Percentiles rank a stretch among this genome's conserved stretches.
phyloP scores from a whole-genome alignment of 2,797 vertebrate species.

The Delichon dasypus region DNA sequence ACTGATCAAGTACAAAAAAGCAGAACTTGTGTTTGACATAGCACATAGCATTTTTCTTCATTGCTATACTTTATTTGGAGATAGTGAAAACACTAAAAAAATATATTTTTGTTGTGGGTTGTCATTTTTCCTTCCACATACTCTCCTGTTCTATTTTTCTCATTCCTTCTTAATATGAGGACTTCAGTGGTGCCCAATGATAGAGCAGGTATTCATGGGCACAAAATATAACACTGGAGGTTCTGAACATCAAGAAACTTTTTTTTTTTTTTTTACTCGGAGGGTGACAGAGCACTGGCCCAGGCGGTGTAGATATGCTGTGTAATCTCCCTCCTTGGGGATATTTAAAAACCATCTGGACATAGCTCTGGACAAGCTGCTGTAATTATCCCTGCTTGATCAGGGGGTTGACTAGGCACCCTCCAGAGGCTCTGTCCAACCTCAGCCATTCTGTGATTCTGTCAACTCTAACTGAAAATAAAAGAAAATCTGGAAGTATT shows the following conservation, averaged over 20 bases:
- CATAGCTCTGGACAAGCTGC: background rate
- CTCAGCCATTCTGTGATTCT: background rate
- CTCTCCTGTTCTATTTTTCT: background rate
- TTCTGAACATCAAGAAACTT: background rate
- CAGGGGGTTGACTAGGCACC: rapidly evolving
- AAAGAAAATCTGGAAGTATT: background rate
- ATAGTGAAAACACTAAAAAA: background rate
- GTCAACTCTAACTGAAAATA: background rate
- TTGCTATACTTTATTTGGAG: background rate
- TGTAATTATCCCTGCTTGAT: background rate
- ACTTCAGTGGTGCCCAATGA: background rate
- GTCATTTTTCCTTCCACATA: background rate
- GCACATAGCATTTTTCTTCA: background rate
- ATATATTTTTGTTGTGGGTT: background rate
- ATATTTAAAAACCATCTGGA: background rate
- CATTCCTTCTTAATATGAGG: background rate
- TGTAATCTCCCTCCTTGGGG: background rate
- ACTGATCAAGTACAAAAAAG: background rate
- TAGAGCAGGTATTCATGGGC: background rate
- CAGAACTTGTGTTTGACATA: background rate
- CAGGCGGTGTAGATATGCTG: background rate
- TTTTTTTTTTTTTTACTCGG: background rate
- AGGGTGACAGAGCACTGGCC: background rate
- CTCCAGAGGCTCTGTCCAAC: background rate
- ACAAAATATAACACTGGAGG: background rate